Percentiles rank a stretch among this genome's conserved stretches.
Conservation (phyloP, 2,113 vertebrate species). For the Microcebus jonahi region DNA sequence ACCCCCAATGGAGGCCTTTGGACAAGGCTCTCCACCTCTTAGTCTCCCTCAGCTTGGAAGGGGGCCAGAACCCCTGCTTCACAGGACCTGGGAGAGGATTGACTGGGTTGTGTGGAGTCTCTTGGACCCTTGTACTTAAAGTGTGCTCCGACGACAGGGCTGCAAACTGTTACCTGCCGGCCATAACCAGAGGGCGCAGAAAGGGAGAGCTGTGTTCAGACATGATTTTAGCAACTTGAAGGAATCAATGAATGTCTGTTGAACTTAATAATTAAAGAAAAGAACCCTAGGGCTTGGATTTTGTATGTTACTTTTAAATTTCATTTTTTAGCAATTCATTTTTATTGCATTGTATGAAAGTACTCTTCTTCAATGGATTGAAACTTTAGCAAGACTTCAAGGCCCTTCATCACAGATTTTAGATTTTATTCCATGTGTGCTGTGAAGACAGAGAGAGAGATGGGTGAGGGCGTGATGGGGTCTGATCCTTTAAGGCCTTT, state of each 20-base stretch:
- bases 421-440: not conserved
- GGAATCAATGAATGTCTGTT: not conserved
- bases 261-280: not conserved
- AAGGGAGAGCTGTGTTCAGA: accelerated
- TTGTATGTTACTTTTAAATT: not conserved
- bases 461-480: too few relatives aligned
- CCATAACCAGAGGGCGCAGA: not conserved
- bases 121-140: not conserved
- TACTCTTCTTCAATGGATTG: not conserved
- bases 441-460: not conserved
- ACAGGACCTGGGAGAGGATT: too few relatives aligned
- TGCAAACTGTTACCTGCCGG: not conserved
- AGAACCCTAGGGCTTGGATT: not conserved
- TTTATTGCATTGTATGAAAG: not conserved
- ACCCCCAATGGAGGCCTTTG: not conserved
- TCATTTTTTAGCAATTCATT: not conserved
- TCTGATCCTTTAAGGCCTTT: not conserved
- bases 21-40: too few relatives aligned
- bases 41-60: not conserved
- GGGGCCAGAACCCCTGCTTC: not conserved
- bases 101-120: not conserved
- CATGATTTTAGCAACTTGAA: not conserved
- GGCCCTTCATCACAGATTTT: not conserved
- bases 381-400: not conserved
- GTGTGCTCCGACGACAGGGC: accelerated